Conservation (phyloP, 2,888 invertebrate genomes). For the Aphelenchoides bicaudatus region DNA sequence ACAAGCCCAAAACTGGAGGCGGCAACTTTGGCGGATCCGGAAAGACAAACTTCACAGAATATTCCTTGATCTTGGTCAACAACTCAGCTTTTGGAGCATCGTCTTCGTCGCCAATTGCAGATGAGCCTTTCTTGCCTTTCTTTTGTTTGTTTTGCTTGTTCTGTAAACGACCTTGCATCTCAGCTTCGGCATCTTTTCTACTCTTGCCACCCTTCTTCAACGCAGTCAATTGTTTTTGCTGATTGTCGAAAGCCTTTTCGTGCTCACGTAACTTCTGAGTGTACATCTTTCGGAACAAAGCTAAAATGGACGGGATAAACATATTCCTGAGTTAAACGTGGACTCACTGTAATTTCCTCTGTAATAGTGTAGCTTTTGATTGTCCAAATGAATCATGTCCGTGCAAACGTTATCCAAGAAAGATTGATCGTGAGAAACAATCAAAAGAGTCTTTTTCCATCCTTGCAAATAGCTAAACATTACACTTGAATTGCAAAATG, state of each 20-base stretch:
- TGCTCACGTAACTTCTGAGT: slow-evolving; percentile 90
- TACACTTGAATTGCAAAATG: neutral
- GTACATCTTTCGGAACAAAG: slow-evolving; percentile 91
- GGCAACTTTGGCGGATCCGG: slow-evolving; percentile 92
- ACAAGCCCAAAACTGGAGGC: slow-evolving; percentile 91
- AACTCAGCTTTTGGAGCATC: slow-evolving; percentile 77
- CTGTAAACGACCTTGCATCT: slow-evolving; percentile 34
- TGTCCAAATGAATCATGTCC: slow-evolving; percentile 93
- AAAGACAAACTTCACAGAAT: slow-evolving; percentile 93
- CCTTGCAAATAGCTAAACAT: slow-evolving; percentile 78
- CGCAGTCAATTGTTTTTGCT: slow-evolving; percentile 90
- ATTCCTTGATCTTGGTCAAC: slow-evolving; percentile 84
- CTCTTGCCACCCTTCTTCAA: slow-evolving; percentile 93
- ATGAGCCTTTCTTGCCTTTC: slow-evolving; percentile 39
- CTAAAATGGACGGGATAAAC: slow-evolving; percentile 40
- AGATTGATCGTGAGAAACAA: slow-evolving; percentile 99
- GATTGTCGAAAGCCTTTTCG: slow-evolving; percentile 94
- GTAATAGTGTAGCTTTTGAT: slow-evolving; percentile 88
- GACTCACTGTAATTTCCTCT: slow-evolving; percentile 80
- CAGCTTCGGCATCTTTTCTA: slow-evolving; percentile 76
- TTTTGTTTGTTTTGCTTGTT: slow-evolving; percentile 36
- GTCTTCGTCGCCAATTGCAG: slow-evolving; percentile 63
- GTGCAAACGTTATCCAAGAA: slow-evolving; percentile 99
- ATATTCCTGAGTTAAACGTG: slow-evolving; percentile 4
- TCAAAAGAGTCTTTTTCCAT: slow-evolving; percentile 96